phyloP scores from a whole-genome alignment of 2,888 invertebrate species.

The Mesorhabditis belari region DNA sequence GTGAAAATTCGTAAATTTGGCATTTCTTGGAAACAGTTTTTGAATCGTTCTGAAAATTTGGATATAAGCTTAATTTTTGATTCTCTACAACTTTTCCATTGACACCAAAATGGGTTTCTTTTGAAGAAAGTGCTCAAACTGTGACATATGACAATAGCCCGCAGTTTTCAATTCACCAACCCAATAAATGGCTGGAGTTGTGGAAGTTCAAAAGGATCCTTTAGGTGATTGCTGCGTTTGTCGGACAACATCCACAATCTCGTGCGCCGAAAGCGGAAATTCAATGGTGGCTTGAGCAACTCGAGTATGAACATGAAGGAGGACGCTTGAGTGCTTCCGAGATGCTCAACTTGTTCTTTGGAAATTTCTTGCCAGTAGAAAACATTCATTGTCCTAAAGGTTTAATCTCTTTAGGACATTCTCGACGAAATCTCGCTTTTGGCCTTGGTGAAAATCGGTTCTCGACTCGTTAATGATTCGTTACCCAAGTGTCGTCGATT shows the following conservation, averaged over 20 bases:
- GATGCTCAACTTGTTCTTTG: constrained; percentile 73
- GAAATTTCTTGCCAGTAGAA: constrained; percentile 29
- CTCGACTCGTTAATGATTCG: constrained; percentile 75
- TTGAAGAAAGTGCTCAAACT: too few relatives aligned
- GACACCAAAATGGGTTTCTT: too few relatives aligned
- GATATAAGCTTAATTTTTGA: background rate
- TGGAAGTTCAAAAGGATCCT: background rate
- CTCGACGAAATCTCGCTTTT: constrained; percentile 64
- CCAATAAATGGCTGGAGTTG: background rate
- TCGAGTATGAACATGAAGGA: constrained; percentile 72
- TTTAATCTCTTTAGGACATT: constrained; percentile 59
- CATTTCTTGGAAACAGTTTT: too few relatives aligned
- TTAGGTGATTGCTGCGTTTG: constrained; percentile 31
- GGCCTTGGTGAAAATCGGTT: constrained; percentile 71
- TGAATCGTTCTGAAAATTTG: background rate
- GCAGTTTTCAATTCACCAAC: too few relatives aligned
- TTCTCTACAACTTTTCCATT: too few relatives aligned
- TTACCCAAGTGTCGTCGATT: constrained; percentile 69
- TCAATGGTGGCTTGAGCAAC: constrained; percentile 74
- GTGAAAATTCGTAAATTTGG: too few relatives aligned
- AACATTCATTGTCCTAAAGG: background rate
- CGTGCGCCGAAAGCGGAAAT: constrained; percentile 63
- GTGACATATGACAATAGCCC: too few relatives aligned
- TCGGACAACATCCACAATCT: constrained; percentile 67
- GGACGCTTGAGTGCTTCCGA: constrained; percentile 80